Evolutionary conservation across 2,113 vertebrate genomes (phyloP).

Genomic region (Ophiodon elongatus): DNA sequence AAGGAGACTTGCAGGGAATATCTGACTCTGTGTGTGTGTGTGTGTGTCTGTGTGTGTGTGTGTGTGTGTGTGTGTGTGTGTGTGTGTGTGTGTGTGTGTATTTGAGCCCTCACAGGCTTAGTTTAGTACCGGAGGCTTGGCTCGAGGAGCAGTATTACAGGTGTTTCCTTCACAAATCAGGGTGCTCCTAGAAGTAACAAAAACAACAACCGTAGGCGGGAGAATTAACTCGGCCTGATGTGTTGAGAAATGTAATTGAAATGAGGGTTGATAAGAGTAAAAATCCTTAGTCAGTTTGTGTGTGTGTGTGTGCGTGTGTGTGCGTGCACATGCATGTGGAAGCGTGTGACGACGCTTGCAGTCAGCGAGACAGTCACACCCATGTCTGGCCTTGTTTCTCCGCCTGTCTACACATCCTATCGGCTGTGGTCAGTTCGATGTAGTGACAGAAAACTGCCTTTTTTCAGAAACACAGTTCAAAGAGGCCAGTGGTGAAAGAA

Average conservation of each 20-base stretch:
- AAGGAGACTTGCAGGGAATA: conserved; percentile 78
- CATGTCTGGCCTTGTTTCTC: conserved; percentile 76
- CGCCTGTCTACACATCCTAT: conserved; percentile 71
- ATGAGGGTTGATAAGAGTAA: conserved; percentile 33
- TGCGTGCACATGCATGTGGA: conserved; percentile 42
- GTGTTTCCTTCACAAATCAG: conserved; percentile 69
- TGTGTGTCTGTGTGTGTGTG: conserved; percentile 44
- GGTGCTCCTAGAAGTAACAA: conserved; percentile 51
- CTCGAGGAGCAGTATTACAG: conserved; percentile 68
- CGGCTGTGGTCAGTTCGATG: conserved; percentile 52
- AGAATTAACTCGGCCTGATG: conserved; percentile 52
- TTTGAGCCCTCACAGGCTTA: conserved; percentile 61
- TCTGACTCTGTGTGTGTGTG: conserved; percentile 59
- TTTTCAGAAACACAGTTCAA: conserved; percentile 22
- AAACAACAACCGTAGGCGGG: conserved; percentile 52
- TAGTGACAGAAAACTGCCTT: conserved; percentile 39
- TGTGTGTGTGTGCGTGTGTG: not conserved
- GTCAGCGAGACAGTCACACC: conserved; percentile 70
- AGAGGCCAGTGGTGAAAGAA: not conserved
- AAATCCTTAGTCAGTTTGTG: conserved; percentile 19
- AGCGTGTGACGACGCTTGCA: conserved; percentile 53
- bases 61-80: conserved; percentile 38
- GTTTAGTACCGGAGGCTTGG: conserved; percentile 70
- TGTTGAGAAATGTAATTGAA: conserved; percentile 62
- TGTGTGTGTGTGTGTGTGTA: conserved; percentile 42